These are phyloP conservation scores for Eremophila alpestris DNA, from an alignment of 2,797 vertebrate genomes.

Conservation along the genomic window DNA sequence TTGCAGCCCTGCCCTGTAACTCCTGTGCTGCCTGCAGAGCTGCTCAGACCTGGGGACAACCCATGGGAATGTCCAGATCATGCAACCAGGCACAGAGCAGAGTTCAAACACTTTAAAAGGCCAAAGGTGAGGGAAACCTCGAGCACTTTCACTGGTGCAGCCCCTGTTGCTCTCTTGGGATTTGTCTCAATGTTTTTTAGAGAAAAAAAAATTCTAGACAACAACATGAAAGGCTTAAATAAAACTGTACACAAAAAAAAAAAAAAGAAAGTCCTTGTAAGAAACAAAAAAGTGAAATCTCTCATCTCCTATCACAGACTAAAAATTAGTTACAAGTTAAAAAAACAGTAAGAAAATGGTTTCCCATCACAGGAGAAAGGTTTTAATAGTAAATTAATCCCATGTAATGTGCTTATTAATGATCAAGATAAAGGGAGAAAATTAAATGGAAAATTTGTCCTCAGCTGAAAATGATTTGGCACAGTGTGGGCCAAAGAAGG, in stretches of 20 bases:
- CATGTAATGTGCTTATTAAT: neutral
- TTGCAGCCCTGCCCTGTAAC: neutral
- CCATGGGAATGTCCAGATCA: neutral
- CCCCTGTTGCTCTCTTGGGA: neutral
- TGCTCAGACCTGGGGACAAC: neutral
- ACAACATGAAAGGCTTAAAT: neutral
- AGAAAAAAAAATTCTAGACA: neutral
- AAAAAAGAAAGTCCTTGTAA: too few relatives aligned
- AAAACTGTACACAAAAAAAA: neutral
- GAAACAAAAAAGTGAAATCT: neutral
- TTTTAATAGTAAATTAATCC: neutral
- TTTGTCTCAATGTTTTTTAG: neutral
- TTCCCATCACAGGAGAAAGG: neutral
- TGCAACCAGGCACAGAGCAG: neutral
- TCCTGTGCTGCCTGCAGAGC: neutral
- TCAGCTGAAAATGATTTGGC: neutral
- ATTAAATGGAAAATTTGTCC: neutral
- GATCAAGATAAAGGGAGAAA: neutral
- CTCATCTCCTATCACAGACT: neutral
- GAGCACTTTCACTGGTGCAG: neutral
- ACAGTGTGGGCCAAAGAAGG: neutral
- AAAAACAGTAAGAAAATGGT: neutral
- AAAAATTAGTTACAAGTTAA: neutral
- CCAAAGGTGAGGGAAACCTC: fast-evolving
- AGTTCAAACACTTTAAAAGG: neutral